phyloP scores from a whole-genome alignment of 2,797 vertebrate genomes.

The Poecilia gillii region DNA sequence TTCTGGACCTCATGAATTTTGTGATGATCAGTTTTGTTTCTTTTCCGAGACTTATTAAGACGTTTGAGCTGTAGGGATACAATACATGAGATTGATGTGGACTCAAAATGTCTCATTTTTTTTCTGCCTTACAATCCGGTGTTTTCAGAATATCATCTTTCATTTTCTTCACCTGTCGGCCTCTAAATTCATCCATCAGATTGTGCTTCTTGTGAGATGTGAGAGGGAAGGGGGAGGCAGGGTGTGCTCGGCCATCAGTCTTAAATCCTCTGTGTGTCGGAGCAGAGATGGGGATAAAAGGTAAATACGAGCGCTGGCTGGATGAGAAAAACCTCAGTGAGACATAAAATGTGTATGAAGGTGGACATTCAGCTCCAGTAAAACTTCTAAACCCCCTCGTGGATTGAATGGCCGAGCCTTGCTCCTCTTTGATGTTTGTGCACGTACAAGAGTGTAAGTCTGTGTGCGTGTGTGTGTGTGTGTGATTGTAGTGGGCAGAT shows the following conservation, averaged over 20 bases:
- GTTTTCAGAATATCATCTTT: conserved; percentile 48
- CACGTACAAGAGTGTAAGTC: neutral
- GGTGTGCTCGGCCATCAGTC: conserved; percentile 18
- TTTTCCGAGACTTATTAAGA: conserved; percentile 52
- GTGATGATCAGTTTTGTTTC: conserved; percentile 79
- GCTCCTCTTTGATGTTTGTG: conserved; percentile 30
- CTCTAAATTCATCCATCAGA: conserved; percentile 54
- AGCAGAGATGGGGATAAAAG: conserved; percentile 45
- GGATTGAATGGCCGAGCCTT: conserved; percentile 38
- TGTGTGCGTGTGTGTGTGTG: conserved; percentile 10
- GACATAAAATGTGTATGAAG: conserved; percentile 32
- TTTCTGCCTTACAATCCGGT: conserved; percentile 26
- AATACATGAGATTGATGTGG: conserved; percentile 68
- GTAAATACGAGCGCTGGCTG: conserved; percentile 44
- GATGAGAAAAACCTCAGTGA: conserved; percentile 45
- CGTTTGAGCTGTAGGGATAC: conserved; percentile 58
- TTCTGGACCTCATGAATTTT: conserved; percentile 80
- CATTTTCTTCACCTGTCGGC: conserved; percentile 62
- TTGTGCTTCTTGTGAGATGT: conserved; percentile 36
- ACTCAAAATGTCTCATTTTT: conserved; percentile 39
- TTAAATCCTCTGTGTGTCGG: conserved; percentile 39
- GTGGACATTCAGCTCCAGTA: conserved; percentile 39
- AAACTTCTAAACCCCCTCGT: conserved; percentile 48
- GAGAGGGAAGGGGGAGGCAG: conserved; percentile 4
- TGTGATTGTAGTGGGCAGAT: conserved; percentile 32